A percentile compares a stretch with the other conserved stretches of the same genome.
These are phyloP conservation scores for Tragulus kanchil DNA, from an alignment of 2,113 vertebrate genomes.

Conservation along the genomic window DNA sequence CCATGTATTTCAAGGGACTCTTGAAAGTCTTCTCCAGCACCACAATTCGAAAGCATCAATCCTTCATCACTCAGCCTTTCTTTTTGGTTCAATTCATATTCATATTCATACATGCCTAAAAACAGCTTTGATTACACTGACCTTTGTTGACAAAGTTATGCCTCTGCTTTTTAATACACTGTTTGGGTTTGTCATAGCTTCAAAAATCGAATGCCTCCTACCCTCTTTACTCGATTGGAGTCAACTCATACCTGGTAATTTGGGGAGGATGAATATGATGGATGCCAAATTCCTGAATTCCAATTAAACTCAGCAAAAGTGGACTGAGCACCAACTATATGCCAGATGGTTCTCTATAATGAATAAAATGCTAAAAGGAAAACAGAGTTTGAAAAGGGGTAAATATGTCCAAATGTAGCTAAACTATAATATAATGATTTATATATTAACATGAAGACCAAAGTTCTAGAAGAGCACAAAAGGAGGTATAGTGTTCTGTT, in stretches of 20 bases:
- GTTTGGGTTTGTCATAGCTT: no score
- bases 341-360: conserved; percentile 38
- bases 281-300: neutral
- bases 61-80: neutral
- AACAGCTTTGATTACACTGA: neutral
- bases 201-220: no score
- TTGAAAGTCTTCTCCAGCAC: neutral
- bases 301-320: conserved; percentile 44
- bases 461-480: neutral
- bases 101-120: neutral
- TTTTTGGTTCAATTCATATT: neutral
- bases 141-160: neutral
- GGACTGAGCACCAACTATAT: neutral
- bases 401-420: conserved; percentile 12
- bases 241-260: neutral
- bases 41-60: neutral
- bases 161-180: neutral
- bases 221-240: neutral
- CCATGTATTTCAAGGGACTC: neutral
- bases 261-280: neutral
- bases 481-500: neutral
- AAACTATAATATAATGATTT: conserved; percentile 11
- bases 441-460: neutral
- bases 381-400: neutral
- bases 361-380: conserved; percentile 28